phyloP scores from a whole-genome alignment of 2,888 invertebrate species.

The Brassicogethes aeneus region DNA sequence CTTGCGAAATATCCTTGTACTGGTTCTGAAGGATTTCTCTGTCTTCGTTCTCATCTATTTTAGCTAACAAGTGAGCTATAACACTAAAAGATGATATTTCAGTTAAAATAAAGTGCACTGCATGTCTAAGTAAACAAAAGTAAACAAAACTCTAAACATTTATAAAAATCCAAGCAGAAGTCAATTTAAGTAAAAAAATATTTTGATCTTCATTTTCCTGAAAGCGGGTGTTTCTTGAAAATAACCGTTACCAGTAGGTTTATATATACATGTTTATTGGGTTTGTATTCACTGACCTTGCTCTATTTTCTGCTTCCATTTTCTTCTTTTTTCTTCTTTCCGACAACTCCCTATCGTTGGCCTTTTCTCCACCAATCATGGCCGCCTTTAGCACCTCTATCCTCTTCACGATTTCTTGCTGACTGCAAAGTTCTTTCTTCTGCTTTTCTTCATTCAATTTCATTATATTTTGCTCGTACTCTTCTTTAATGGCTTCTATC shows the following conservation, averaged over 20 bases:
- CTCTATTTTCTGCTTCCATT: slow-evolving; percentile 57
- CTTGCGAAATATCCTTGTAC: slow-evolving; percentile 70
- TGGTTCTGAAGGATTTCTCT: slow-evolving; percentile 60
- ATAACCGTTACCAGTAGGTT: too few species aligned
- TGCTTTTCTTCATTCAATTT: slow-evolving; percentile 52
- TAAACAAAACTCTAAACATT: too few species aligned
- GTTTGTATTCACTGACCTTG: slow-evolving; percentile 33
- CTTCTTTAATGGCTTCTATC: slow-evolving; percentile 47
- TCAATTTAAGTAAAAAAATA: too few species aligned
- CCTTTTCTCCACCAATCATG: slow-evolving; percentile 73
- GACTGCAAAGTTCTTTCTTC: slow-evolving; percentile 40
- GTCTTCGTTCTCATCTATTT: slow-evolving; percentile 60
- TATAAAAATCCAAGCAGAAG: too few species aligned
- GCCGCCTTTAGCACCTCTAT: slow-evolving; percentile 55
- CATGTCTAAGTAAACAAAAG: too few species aligned
- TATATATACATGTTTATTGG: too few species aligned
- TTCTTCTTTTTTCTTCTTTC: slow-evolving; percentile 59
- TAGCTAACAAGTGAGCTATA: slow-evolving; percentile 48
- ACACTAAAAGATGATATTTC: slow-evolving; percentile 42
- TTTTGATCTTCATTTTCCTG: too few species aligned
- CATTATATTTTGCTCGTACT: slow-evolving; percentile 48
- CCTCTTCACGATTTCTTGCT: slow-evolving; percentile 38
- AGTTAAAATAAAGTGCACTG: neutral
- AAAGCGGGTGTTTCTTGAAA: too few species aligned
- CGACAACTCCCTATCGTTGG: slow-evolving; percentile 60